Evolutionary conservation across 2,888 invertebrate genomes (phyloP).

Genomic region (Meliscaeva auricollis): DNA sequence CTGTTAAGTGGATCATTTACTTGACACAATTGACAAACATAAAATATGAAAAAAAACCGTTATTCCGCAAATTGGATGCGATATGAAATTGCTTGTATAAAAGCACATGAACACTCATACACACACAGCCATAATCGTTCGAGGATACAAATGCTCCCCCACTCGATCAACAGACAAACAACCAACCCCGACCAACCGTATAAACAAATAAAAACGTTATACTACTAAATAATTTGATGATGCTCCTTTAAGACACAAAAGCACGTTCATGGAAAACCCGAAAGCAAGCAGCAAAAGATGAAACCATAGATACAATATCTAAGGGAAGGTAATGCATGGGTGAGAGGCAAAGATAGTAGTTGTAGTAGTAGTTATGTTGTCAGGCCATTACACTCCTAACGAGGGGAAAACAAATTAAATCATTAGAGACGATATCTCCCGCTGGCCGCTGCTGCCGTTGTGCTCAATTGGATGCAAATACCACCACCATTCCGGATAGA

Average conservation of each 20-base stretch:
- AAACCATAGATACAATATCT: constrained; percentile 36
- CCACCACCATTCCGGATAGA: constrained; percentile 74
- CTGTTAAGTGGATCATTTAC: constrained; percentile 74
- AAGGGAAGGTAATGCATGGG: constrained; percentile 13
- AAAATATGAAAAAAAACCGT: constrained; percentile 53
- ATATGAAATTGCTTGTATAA: constrained; percentile 84
- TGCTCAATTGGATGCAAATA: constrained; percentile 74
- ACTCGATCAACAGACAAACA: constrained; percentile 50
- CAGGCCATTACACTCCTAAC: constrained; percentile 83
- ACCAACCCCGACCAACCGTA: constrained; percentile 80
- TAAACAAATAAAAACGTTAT: constrained; percentile 83
- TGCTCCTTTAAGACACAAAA: constrained; percentile 70
- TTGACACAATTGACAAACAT: constrained; percentile 63
- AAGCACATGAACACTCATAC: constrained; percentile 76
- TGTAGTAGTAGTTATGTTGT: constrained; percentile 68
- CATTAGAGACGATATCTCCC: constrained; percentile 80
- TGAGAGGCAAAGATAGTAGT: constrained; percentile 16
- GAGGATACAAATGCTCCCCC: constrained; percentile 51
- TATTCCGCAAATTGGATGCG: constrained; percentile 83
- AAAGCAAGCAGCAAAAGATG: constrained; percentile 17
- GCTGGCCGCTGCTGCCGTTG: constrained; percentile 49
- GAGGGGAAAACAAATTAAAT: constrained; percentile 84
- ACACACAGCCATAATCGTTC: constrained; percentile 30
- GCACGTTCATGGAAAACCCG: neutral
- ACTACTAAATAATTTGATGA: constrained; percentile 83